Conservation (phyloP, 2,113 vertebrate genomes). For the Todiramphus saurophagus region DNA sequence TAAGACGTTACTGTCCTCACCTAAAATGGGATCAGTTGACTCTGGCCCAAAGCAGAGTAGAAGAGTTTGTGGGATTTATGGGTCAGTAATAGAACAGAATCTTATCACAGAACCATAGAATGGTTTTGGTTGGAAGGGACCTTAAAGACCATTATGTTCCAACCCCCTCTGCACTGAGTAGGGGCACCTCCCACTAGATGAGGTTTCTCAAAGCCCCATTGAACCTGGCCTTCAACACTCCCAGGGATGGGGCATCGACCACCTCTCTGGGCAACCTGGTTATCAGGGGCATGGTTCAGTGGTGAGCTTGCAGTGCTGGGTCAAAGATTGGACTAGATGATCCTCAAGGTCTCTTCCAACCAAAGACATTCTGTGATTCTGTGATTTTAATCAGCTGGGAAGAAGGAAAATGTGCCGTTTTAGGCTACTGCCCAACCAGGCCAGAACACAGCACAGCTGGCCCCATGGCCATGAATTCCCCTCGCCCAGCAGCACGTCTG, state of each 20-base stretch:
- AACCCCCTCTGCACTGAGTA: neutral
- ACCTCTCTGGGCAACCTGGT: neutral
- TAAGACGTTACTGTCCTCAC: neutral
- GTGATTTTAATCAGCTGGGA: neutral
- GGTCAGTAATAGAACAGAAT: neutral
- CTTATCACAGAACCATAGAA: neutral
- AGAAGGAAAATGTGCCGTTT: neutral
- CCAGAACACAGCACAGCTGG: neutral
- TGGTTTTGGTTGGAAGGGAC: neutral
- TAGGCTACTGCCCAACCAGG: neutral
- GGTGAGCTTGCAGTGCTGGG: too few relatives aligned
- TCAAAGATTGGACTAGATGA: neutral
- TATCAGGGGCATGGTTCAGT: too few relatives aligned
- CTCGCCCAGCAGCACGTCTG: rapidly evolving
- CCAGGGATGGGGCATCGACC: neutral
- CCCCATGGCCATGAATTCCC: neutral
- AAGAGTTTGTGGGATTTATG: neutral
- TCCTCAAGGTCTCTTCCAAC: neutral
- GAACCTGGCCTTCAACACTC: neutral
- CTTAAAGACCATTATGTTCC: neutral
- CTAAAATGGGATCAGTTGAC: neutral
- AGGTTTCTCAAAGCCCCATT: neutral
- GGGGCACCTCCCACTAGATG: neutral
- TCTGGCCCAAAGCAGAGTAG: neutral
- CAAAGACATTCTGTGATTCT: neutral